Evolutionary conservation across 2,113 vertebrate species (phyloP).

Genomic region (Deroptyus accipitrinus): DNA sequence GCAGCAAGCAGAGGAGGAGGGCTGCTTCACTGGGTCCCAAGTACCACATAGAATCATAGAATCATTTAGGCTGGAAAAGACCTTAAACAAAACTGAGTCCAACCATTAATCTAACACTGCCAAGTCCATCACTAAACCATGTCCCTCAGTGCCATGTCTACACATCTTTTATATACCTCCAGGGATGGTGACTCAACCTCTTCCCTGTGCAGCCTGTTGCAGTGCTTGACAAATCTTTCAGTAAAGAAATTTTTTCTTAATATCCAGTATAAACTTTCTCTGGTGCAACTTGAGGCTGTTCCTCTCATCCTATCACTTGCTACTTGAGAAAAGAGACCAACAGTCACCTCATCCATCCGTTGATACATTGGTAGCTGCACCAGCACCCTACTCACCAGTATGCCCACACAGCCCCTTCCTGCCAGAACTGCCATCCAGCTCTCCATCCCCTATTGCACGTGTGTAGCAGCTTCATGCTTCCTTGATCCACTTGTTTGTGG

Average conservation of each 20-base stretch:
- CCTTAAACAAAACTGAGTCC: too few relatives aligned
- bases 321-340: rapidly evolving
- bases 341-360: too few relatives aligned
- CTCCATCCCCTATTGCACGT: neutral
- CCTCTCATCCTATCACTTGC: neutral
- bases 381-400: neutral
- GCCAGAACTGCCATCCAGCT: neutral
- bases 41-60: neutral
- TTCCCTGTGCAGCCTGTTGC: neutral
- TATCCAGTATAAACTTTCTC: neutral
- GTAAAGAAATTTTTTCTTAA: neutral
- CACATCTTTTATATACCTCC: neutral
- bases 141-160: neutral
- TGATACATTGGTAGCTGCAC: neutral
- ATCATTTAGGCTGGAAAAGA: neutral
- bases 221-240: neutral
- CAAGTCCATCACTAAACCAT: neutral
- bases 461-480: neutral
- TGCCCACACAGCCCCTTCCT: neutral
- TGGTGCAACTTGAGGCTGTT: neutral
- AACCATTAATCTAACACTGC: neutral
- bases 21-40: neutral
- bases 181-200: neutral
- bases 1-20: neutral
- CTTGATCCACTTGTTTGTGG: neutral